Evolutionary conservation across 2,888 invertebrate species (phyloP).

Genomic region (Eupithecia centaureata): DNA sequence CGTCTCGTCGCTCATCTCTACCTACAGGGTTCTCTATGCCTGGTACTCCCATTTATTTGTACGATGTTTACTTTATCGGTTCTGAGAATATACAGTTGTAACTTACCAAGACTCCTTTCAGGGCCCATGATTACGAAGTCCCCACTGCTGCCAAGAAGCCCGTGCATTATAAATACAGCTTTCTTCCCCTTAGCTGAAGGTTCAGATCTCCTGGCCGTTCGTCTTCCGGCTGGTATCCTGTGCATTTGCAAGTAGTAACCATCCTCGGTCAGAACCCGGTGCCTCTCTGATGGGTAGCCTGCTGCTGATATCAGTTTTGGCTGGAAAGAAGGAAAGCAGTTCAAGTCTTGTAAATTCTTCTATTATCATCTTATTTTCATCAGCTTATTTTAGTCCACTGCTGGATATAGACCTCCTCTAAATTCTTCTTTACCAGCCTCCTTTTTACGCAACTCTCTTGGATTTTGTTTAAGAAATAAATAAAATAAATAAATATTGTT

Average conservation of each 20-base stretch:
- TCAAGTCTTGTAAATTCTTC: background rate
- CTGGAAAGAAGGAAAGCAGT: conserved; percentile 56
- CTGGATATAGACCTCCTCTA: too few species aligned
- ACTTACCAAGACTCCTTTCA: conserved; percentile 85
- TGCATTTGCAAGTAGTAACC: conserved; percentile 86
- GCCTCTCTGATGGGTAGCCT: conserved; percentile 80
- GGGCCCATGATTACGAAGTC: conserved; percentile 89
- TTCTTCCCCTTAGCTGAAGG: conserved; percentile 63
- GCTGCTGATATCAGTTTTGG: conserved; percentile 72
- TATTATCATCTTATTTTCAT: too few species aligned
- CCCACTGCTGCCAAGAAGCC: conserved; percentile 86
- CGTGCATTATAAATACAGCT: conserved; percentile 82
- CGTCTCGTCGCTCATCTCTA: background rate
- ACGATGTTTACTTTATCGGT: background rate
- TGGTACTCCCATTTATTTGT: background rate
- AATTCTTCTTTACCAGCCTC: background rate
- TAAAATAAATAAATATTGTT: too few species aligned
- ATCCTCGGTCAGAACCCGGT: conserved; percentile 81
- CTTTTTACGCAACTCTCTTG: background rate
- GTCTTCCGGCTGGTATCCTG: conserved; percentile 81
- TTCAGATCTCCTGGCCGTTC: conserved; percentile 58
- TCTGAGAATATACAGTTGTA: background rate
- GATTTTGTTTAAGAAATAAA: too few species aligned
- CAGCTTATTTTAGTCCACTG: too few species aligned
- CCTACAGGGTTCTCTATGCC: background rate